These are phyloP conservation scores for Crotalus horridus DNA, from an alignment of 2,113 vertebrate genomes.

Conservation along the genomic window DNA sequence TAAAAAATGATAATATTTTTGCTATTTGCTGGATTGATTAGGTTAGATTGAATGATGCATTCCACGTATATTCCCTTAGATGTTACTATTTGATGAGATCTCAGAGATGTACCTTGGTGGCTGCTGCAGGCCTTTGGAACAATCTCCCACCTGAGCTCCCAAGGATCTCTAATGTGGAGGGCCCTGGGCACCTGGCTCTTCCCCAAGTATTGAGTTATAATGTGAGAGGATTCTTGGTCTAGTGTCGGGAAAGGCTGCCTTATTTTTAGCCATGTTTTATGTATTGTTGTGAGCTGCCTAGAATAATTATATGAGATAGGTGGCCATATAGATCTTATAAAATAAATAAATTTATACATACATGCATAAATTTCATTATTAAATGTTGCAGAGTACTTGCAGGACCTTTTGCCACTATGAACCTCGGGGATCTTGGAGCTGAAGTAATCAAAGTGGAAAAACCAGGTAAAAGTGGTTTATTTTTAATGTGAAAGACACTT, in stretches of 20 bases:
- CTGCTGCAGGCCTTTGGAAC: not conserved
- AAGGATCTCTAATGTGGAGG: not conserved
- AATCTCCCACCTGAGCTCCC: not conserved
- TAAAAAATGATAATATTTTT: not conserved
- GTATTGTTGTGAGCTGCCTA: not conserved
- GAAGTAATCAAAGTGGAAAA: slow-evolving; percentile 95
- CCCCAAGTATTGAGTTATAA: not conserved
- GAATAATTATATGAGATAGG: not conserved
- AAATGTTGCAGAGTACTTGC: slow-evolving; percentile 82
- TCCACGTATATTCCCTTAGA: not conserved
- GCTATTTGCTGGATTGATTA: not conserved
- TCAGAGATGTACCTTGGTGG: not conserved
- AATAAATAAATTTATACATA: not conserved
- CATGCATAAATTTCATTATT: not conserved
- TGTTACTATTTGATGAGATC: not conserved
- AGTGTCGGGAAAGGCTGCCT: not conserved
- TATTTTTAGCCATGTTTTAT: not conserved
- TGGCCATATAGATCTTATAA: not conserved
- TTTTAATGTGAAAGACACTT: not conserved
- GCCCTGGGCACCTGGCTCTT: not conserved
- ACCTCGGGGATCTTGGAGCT: slow-evolving; percentile 92
- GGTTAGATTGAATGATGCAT: not conserved
- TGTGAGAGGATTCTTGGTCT: not conserved
- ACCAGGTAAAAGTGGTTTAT: slow-evolving; percentile 74
- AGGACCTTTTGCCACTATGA: slow-evolving; percentile 95